These are phyloP conservation scores for Sisor rabdophorus DNA, from an alignment of 2,113 vertebrate genomes.

Conservation along the genomic window DNA sequence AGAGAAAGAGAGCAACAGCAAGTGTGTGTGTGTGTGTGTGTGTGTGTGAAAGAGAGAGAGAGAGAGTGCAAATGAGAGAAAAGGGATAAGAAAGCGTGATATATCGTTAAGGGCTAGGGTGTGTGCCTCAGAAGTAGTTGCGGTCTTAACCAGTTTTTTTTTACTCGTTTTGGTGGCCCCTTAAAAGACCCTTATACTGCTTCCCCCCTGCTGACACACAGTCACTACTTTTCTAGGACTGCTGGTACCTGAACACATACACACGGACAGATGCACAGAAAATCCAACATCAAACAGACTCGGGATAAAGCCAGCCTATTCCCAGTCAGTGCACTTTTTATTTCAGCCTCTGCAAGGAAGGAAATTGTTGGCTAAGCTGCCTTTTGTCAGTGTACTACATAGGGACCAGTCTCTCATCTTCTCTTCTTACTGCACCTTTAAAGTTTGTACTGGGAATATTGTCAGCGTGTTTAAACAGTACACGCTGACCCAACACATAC, in stretches of 20 bases:
- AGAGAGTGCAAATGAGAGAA: constrained; percentile 22
- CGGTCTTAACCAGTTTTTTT: constrained; percentile 55
- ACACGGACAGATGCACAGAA: constrained; percentile 30
- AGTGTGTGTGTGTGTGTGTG: too few species aligned
- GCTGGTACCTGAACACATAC: constrained; percentile 13
- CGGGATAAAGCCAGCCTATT: constrained; percentile 54
- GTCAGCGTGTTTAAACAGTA: constrained; percentile 13
- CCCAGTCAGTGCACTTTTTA: constrained; percentile 49
- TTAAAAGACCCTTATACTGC: constrained; percentile 44
- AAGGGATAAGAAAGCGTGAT: constrained; percentile 25
- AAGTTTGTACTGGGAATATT: constrained; percentile 17
- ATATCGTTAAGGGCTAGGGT: constrained; percentile 42
- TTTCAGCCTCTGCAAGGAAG: constrained; percentile 40
- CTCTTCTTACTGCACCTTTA: constrained; percentile 28
- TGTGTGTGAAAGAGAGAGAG: constrained; percentile 22
- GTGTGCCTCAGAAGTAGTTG: constrained; percentile 52
- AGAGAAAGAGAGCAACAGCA: constrained; percentile 25
- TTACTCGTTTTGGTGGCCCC: constrained; percentile 43
- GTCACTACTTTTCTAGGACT: constrained; percentile 50
- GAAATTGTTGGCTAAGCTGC: constrained; percentile 57
- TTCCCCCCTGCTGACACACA: constrained; percentile 48
- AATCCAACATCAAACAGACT: constrained; percentile 41
- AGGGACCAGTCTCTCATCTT: constrained; percentile 34
- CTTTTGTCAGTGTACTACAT: constrained; percentile 49
- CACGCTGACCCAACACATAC: constrained; percentile 24